phyloP scores from a whole-genome alignment of 35 echinoderm and acorn worm genomes.

The Heliocidaris tuberculata region DNA sequence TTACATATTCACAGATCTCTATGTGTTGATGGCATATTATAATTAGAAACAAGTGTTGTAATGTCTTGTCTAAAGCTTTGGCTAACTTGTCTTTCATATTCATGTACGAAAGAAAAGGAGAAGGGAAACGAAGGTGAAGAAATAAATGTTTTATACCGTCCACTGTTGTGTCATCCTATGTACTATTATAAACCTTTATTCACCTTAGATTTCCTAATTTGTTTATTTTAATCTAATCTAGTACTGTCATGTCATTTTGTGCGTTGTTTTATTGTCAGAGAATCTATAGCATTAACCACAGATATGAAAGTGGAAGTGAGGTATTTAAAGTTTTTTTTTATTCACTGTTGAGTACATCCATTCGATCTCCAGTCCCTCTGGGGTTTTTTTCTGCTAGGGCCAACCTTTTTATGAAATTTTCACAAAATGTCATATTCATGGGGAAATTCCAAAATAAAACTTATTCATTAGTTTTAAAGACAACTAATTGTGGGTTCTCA shows the following conservation, averaged over 20 bases:
- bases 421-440: no score
- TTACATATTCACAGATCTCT: neutral
- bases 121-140: neutral
- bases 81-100: constrained; percentile 44
- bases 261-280: neutral
- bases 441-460: no score
- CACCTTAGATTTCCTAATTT: neutral
- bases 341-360: no score
- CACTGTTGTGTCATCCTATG: neutral
- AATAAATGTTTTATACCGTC: constrained; percentile 4
- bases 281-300: neutral
- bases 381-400: no score
- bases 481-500: no score
- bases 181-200: neutral
- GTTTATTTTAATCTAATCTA: neutral
- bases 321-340: neutral
- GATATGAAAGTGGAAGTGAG: neutral
- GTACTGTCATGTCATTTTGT: neutral
- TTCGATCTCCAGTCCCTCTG: no score
- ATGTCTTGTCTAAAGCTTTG: neutral
- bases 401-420: no score
- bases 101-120: neutral
- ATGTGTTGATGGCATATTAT: neutral
- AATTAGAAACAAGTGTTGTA: neutral
- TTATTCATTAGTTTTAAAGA: no score